These are phyloP conservation scores for Meda fulgida DNA, from an alignment of 2,797 vertebrate genomes.

Conservation along the genomic window DNA sequence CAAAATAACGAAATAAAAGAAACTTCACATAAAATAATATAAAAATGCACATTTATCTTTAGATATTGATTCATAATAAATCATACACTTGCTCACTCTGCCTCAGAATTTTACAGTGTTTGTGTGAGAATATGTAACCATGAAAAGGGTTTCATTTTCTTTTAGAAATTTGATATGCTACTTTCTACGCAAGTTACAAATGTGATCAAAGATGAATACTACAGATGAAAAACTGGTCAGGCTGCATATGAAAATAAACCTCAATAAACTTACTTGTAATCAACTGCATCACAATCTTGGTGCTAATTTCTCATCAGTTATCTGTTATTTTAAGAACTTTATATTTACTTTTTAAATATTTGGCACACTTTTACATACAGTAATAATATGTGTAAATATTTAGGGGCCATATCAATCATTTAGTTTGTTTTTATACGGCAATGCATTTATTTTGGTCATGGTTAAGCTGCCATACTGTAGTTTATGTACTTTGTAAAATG, in stretches of 20 bases:
- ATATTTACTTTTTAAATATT: not conserved
- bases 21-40: not conserved
- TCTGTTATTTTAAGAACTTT: not conserved
- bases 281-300: not conserved
- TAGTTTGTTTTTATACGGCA: not conserved
- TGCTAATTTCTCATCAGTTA: not conserved
- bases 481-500: slow-evolving; percentile 54
- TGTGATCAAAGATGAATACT: not conserved
- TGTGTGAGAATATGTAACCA: not conserved
- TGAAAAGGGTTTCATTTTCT: not conserved
- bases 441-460: not conserved
- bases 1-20: slow-evolving; percentile 10
- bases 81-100: not conserved
- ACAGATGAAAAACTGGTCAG: not conserved
- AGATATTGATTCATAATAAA: slow-evolving; percentile 18
- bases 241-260: not conserved
- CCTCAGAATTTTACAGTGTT: not conserved
- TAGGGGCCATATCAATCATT: not conserved
- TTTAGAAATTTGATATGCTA: not conserved
- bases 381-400: not conserved
- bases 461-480: slow-evolving; percentile 28
- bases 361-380: not conserved
- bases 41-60: slow-evolving; percentile 26
- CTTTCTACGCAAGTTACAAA: not conserved
- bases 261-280: not conserved